These are phyloP conservation scores for Ochropleura plecta DNA, from an alignment of 2,888 invertebrate genomes.

Conservation along the genomic window DNA sequence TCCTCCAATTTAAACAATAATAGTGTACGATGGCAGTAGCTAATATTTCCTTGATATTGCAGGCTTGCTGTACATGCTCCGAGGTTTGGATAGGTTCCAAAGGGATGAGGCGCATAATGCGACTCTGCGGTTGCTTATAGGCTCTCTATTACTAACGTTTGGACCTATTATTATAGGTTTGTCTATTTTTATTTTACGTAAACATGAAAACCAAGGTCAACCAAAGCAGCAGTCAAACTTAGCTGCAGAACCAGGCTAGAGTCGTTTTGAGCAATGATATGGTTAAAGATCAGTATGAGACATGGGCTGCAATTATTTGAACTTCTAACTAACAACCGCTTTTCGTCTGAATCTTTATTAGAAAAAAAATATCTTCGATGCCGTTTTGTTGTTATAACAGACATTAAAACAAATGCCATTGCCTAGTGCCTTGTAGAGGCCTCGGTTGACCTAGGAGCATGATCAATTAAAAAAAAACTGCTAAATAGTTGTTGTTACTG, in stretches of 20 bases:
- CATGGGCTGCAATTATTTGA: neutral
- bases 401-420: neutral
- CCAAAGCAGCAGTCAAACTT: too few species aligned
- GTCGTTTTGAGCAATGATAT: neutral
- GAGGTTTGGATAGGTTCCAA: slow-evolving; percentile 45
- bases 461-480: slow-evolving; percentile 1
- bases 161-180: slow-evolving; percentile 44
- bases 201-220: slow-evolving; percentile 8
- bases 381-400: neutral
- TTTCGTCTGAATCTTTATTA: neutral
- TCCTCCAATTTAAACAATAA: slow-evolving; percentile 16
- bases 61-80: slow-evolving; percentile 39
- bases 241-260: neutral
- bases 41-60: slow-evolving; percentile 45
- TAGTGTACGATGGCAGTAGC: slow-evolving; percentile 6
- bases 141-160: slow-evolving; percentile 40
- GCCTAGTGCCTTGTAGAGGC: neutral
- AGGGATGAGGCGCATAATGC: slow-evolving; percentile 51
- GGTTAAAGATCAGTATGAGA: too few species aligned
- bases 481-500: slow-evolving; percentile 57
- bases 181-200: slow-evolving; percentile 31
- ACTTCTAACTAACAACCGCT: neutral
- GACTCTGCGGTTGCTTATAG: slow-evolving; percentile 46
- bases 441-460: neutral
- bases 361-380: neutral